These are phyloP conservation scores for Daphoenositta chrysoptera DNA, from an alignment of 2,113 vertebrate species.

Conservation along the genomic window DNA sequence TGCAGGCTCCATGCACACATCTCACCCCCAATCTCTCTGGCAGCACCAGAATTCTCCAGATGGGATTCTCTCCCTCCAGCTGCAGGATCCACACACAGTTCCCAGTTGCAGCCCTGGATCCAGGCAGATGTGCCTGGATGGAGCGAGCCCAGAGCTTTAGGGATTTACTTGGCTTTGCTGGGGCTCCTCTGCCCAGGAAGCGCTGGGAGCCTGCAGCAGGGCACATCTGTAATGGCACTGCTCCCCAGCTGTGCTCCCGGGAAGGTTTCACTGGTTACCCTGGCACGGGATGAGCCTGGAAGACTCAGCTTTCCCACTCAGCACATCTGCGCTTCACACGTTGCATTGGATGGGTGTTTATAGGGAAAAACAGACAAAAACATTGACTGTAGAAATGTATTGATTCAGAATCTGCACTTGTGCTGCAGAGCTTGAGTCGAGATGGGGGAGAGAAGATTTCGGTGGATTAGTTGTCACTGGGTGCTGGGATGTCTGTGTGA, in stretches of 20 bases:
- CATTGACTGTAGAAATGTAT: neutral
- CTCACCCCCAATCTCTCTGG: rapidly evolving
- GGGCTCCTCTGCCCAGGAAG: neutral
- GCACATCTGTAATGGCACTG: neutral
- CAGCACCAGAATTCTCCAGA: neutral
- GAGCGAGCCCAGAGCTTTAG: neutral
- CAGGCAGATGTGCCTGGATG: neutral
- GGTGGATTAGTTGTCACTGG: neutral
- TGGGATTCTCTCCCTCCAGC: neutral
- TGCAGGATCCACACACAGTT: neutral
- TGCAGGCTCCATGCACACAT: rapidly evolving
- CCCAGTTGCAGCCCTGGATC: neutral
- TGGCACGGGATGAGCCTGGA: neutral
- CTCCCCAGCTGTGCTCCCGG: neutral
- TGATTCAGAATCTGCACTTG: neutral
- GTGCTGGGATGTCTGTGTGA: neutral
- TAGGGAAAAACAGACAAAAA: slow-evolving; percentile 33
- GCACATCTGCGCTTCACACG: neutral
- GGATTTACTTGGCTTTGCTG: neutral
- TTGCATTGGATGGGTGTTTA: slow-evolving; percentile 31
- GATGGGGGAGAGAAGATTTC: neutral
- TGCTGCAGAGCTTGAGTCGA: neutral
- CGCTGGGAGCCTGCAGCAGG: neutral
- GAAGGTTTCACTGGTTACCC: neutral
- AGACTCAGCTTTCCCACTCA: slow-evolving; percentile 11